A percentile compares a stretch with the other conserved stretches of the same genome.
Conservation (phyloP, 2,888 invertebrate genomes). For the Lasioglossum zephyrum region DNA sequence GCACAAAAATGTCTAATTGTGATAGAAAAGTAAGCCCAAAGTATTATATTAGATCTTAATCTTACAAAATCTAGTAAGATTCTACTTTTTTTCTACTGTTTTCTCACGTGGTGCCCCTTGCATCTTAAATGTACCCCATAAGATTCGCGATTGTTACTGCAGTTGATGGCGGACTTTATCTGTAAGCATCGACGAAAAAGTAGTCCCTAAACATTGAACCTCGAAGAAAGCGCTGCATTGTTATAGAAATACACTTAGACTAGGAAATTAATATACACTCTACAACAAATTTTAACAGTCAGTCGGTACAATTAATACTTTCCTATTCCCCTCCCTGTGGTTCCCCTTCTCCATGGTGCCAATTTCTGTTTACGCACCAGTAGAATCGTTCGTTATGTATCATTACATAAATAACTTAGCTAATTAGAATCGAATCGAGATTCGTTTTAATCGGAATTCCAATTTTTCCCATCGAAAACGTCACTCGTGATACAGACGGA, state of each 20-base stretch:
- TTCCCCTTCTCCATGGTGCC: conserved; percentile 12
- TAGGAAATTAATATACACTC: conserved; percentile 59
- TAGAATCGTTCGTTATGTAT: conserved; percentile 38
- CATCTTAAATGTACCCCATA: neutral
- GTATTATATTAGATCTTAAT: too few relatives aligned
- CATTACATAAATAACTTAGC: conserved; percentile 47
- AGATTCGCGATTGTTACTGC: conserved; percentile 25
- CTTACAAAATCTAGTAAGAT: too few relatives aligned
- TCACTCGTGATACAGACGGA: neutral
- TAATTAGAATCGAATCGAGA: conserved; percentile 12
- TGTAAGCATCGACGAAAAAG: conserved; percentile 46
- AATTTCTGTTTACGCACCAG: conserved; percentile 23
- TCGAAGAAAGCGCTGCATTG: conserved; percentile 38
- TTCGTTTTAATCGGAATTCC: conserved; percentile 15
- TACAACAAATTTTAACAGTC: conserved; percentile 59
- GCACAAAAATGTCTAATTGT: too few relatives aligned
- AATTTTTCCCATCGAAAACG: neutral
- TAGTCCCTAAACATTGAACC: conserved; percentile 41
- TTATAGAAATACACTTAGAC: conserved; percentile 58
- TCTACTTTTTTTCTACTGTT: too few relatives aligned
- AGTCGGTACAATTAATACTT: conserved; percentile 67
- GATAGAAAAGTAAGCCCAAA: too few relatives aligned
- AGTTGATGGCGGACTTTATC: conserved; percentile 27
- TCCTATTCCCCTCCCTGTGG: conserved; percentile 14
- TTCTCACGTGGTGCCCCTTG: too few relatives aligned